Conservation (phyloP, 2,113 vertebrate species). For the Ptychochromis oligacanthus region DNA sequence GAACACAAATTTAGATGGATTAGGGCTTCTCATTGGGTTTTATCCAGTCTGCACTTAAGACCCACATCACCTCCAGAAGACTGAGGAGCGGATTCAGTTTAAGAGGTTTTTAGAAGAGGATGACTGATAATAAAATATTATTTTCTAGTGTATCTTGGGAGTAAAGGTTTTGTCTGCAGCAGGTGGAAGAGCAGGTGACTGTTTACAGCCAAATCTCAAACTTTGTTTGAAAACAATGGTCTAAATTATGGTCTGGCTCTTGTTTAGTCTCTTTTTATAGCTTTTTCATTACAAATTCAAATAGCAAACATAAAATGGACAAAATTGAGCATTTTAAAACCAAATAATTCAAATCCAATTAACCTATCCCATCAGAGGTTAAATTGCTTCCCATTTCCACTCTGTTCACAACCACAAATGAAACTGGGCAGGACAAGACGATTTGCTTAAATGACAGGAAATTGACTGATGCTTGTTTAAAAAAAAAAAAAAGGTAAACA, state of each 20-base stretch:
- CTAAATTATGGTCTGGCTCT: slow-evolving; percentile 5
- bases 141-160: not conserved
- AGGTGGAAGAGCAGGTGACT: slow-evolving; percentile 26
- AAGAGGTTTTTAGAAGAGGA: not conserved
- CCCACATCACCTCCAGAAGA: not conserved
- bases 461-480: slow-evolving; percentile 64
- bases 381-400: slow-evolving; percentile 80
- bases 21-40: slow-evolving; percentile 1
- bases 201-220: slow-evolving; percentile 31
- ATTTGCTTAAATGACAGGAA: slow-evolving; percentile 76
- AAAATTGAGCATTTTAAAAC: slow-evolving; percentile 79
- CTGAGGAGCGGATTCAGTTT: not conserved
- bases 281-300: slow-evolving; percentile 77
- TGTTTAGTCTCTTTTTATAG: slow-evolving; percentile 55
- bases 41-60: not conserved
- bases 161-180: not conserved
- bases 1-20: slow-evolving; percentile 42
- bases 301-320: slow-evolving; percentile 70
- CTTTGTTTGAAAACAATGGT: slow-evolving; percentile 44
- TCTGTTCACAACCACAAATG: slow-evolving; percentile 77
- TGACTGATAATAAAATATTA: not conserved
- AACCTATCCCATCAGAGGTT: slow-evolving; percentile 71
- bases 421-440: slow-evolving; percentile 65
- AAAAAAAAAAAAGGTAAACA: slow-evolving; percentile 58
- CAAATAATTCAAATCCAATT: slow-evolving; percentile 83